Base-by-base conservation (phyloP, 2,888 invertebrate species). In the Drosophila nigricruria region DNA sequence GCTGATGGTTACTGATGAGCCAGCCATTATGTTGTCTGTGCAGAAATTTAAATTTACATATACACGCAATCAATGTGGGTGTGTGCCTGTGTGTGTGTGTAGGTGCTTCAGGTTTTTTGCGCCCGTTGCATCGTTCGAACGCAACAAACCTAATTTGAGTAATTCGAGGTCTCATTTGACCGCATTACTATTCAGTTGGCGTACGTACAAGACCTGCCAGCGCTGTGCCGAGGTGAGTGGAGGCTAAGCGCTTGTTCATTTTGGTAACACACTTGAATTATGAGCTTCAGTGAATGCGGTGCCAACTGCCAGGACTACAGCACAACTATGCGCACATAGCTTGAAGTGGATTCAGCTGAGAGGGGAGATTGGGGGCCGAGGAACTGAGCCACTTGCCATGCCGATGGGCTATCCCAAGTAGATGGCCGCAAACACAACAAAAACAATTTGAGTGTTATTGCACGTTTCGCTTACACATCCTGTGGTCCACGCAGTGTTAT, bases 381-480 rank as follows among this genome's bases (percentile, higher is more conserved):
- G 40, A 30, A 47, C 47, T 30, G 30, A 56, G 80, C 74, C 78
- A 85, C 79, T 80, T 72, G 62, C 73, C 78, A 69, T 68, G 73
- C 62, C 65, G 63, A 67, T 42, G 64, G 62, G 65, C 74, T 63
- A 71, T 73, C 63, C 66, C 66, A 63, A 71, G 69, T 60, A 36
- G 59, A 49, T 72, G 59, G 65, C 61, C 70, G 60, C 70, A 75
- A 75, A 67, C 56, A 73, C 32, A 86, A 69, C 66, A 76, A 87
- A 84, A 87, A 89, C 88, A 77, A 81, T 87, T 87, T 79, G 75
- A 87, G 81, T 86, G 81, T 87, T 89, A 89, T 84, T 87, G 84
- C 89, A 87, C 89, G 85, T 89, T 89, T 79, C 73, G 67, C 68
- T 77, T 62, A 79, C 71, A 71, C 68, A 60, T 70, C 59, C 70